Percentiles rank a stretch among this genome's conserved stretches.
Evolutionary conservation across 2,888 invertebrate species (phyloP).

Genomic region (Xylota segnis): DNA sequence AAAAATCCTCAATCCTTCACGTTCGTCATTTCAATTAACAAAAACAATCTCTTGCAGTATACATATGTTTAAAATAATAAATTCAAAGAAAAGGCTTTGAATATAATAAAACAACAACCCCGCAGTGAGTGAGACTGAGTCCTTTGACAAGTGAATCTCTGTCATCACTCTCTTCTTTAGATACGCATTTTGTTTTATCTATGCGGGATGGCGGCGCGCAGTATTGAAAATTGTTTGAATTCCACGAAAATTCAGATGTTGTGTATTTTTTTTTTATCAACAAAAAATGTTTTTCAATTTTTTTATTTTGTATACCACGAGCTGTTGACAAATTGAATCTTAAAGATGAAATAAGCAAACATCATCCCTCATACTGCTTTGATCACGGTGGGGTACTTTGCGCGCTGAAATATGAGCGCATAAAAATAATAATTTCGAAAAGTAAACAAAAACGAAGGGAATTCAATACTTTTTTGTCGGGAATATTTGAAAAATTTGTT

Average conservation of each 20-base stretch:
- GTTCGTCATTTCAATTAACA: conserved; percentile 58
- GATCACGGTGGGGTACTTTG: conserved; percentile 59
- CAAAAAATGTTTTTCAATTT: conserved; percentile 19
- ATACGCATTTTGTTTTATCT: conserved; percentile 60
- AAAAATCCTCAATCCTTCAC: conserved; percentile 29
- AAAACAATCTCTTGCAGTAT: conserved; percentile 38
- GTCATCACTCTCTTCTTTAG: conserved; percentile 49
- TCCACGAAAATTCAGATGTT: conserved; percentile 57
- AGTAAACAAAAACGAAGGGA: conserved; percentile 62
- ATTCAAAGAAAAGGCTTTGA: conserved; percentile 57
- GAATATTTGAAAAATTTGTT: conserved; percentile 33
- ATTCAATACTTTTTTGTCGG: conserved; percentile 47
- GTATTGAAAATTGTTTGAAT: conserved; percentile 66
- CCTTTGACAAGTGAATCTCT: conserved; percentile 73
- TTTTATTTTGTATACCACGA: conserved; percentile 30
- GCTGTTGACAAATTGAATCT: conserved; percentile 75
- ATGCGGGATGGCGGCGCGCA: conserved; percentile 56
- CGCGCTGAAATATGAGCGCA: conserved; percentile 64
- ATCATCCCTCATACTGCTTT: conserved; percentile 54
- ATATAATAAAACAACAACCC: conserved; percentile 45
- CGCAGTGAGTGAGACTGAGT: conserved; percentile 27
- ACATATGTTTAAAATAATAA: conserved; percentile 50
- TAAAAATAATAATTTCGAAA: conserved; percentile 59
- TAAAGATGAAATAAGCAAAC: conserved; percentile 70
- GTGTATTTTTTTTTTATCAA: conserved; percentile 27